These are phyloP conservation scores for Porites lutea DNA, from an alignment of 64 coral and sea anemone genomes.

Conservation along the genomic window DNA sequence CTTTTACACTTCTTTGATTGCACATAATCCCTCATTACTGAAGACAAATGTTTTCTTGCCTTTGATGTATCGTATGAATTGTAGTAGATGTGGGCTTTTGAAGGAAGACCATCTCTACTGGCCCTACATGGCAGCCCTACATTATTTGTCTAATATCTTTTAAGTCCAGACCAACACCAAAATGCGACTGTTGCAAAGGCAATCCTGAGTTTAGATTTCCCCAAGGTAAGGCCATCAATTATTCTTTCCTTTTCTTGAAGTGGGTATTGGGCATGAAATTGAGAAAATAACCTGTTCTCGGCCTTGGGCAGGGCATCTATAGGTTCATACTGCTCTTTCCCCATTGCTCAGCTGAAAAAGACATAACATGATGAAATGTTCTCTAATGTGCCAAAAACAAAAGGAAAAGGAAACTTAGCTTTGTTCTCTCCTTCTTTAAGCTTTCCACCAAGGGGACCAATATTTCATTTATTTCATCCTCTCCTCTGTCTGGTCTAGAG, in stretches of 20 bases:
- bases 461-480: no score
- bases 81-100: constrained; percentile 14
- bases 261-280: no score
- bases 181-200: no score
- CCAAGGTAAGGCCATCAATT: no score
- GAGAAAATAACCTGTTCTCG: no score
- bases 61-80: constrained; percentile 55
- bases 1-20: constrained; percentile 17
- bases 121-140: constrained; percentile 14
- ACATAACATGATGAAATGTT: constrained; percentile 3
- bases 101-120: constrained; percentile 33
- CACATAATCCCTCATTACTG: constrained; percentile 42
- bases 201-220: no score
- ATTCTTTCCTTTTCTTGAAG: no score
- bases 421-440: not conserved
- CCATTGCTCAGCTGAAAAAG: not conserved
- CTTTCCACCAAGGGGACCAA: not conserved
- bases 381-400: constrained; percentile 4
- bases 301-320: no score
- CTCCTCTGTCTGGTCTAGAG: not conserved
- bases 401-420: not conserved
- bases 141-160: constrained; percentile 40
- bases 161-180: constrained; percentile 51
- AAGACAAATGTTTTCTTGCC: constrained; percentile 34
- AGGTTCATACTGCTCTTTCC: no score